phyloP scores from a whole-genome alignment of 2,888 invertebrate genomes.

The Malthinus seriepunctatus region DNA sequence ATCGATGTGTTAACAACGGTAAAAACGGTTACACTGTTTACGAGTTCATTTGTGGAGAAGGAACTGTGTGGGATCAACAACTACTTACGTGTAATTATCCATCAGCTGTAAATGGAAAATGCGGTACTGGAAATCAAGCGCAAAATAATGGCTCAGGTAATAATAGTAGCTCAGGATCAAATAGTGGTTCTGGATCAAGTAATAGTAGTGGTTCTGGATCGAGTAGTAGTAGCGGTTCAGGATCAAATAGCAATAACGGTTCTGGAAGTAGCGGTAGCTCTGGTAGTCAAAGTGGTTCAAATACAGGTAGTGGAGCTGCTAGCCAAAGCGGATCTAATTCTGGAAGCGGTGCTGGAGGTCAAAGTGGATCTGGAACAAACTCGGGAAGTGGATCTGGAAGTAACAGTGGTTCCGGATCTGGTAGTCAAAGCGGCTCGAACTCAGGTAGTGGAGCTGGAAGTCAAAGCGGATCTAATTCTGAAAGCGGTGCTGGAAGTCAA shows the following conservation, averaged over 20 bases:
- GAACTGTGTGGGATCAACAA: background rate
- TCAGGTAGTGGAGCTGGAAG: too few species aligned
- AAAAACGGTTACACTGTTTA: background rate
- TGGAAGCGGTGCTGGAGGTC: too few species aligned
- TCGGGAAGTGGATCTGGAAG: background rate
- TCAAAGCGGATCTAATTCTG: too few species aligned
- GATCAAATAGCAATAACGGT: background rate
- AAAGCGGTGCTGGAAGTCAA: too few species aligned
- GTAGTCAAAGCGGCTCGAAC: too few species aligned
- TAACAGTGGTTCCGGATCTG: background rate
- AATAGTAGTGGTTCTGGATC: constrained; percentile 1
- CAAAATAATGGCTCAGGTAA: background rate
- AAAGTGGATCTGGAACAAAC: too few species aligned
- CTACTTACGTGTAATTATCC: background rate
- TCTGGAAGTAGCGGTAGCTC: background rate
- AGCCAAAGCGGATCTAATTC: too few species aligned
- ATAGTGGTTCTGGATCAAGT: constrained; percentile 10
- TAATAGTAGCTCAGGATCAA: background rate
- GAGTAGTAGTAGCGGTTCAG: too few species aligned
- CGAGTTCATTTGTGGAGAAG: background rate
- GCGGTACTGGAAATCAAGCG: background rate
- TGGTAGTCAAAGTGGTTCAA: too few species aligned
- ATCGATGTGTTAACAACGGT: background rate
- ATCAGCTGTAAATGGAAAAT: background rate
- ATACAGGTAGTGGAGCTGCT: too few species aligned